phyloP scores from a whole-genome alignment of 1,140 invertebrate species.

The Ctenoplectra terminalis region DNA sequence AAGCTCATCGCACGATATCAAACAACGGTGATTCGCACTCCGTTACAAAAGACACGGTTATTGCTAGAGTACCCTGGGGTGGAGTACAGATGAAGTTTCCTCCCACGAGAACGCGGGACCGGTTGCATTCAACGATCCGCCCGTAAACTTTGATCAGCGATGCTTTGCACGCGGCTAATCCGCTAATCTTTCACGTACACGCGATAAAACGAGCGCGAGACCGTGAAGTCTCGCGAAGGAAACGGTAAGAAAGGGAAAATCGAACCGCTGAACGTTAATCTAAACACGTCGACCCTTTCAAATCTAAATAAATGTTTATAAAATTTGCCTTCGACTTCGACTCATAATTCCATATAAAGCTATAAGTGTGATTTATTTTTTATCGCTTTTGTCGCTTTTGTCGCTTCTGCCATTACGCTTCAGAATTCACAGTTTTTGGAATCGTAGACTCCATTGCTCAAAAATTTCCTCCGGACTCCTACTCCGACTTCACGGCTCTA shows the following conservation, averaged over 20 bases:
- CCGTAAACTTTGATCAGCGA: slow-evolving; percentile 59
- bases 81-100: slow-evolving; percentile 39
- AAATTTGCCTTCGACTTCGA: too few species aligned
- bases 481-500: too few species aligned
- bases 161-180: slow-evolving; percentile 56
- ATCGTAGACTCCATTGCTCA: too few species aligned
- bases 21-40: slow-evolving; percentile 29
- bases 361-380: too few species aligned
- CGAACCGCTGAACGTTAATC: neutral
- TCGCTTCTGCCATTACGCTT: too few species aligned
- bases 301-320: neutral
- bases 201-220: slow-evolving; percentile 51
- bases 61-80: slow-evolving; percentile 32
- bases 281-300: neutral
- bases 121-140: slow-evolving; percentile 31
- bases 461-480: too few species aligned
- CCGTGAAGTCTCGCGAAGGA: neutral
- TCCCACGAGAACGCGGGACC: slow-evolving; percentile 1
- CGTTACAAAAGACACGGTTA: slow-evolving; percentile 35
- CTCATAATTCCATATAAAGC: too few species aligned
- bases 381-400: too few species aligned
- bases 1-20: slow-evolving; percentile 24
- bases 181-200: slow-evolving; percentile 63
- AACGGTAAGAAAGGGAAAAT: neutral
- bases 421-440: too few species aligned